Conservation (phyloP, 2,888 invertebrate genomes). For the Cartodere bifasciata region DNA sequence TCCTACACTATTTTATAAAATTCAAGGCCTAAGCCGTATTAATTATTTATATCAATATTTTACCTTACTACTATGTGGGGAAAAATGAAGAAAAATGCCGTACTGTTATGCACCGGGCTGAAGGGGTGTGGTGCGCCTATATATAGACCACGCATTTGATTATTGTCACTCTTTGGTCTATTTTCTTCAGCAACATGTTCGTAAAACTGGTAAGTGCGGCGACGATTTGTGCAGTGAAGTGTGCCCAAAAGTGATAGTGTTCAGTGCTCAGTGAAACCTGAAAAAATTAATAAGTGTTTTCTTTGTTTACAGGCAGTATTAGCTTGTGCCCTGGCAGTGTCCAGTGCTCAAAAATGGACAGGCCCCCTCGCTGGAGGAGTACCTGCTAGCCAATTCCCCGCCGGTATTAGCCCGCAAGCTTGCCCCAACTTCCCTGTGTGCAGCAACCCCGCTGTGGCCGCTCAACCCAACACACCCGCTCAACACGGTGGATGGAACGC, state of each 20-base stretch:
- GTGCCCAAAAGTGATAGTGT: conserved; percentile 3
- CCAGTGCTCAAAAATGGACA: conserved; percentile 30
- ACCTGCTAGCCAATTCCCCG: conserved; percentile 31
- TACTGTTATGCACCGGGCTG: too few relatives aligned
- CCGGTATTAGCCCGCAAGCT: conserved; percentile 34
- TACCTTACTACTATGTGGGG: too few relatives aligned
- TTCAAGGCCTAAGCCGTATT: too few relatives aligned
- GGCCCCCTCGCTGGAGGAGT: conserved; percentile 33
- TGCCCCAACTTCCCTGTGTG: conserved; percentile 35
- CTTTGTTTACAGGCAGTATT: conserved; percentile 30
- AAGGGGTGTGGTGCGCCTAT: conserved; percentile 30
- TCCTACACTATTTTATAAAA: too few relatives aligned
- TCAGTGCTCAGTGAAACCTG: conserved; percentile 6
- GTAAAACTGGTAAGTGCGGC: conserved; percentile 35
- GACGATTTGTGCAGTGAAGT: conserved; percentile 4
- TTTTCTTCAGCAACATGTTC: conserved; percentile 30
- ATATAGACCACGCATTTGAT: conserved; percentile 21
- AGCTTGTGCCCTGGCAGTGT: conserved; percentile 27
- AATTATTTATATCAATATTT: too few relatives aligned
- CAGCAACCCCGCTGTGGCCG: conserved; percentile 32
- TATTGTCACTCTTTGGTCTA: conserved; percentile 19
- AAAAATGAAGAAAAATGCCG: too few relatives aligned
- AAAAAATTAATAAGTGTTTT: too few relatives aligned
- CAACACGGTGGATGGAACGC: conserved; percentile 15
- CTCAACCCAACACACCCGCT: conserved; percentile 26